Conservation (phyloP, 1,140 invertebrate species). For the Eumeta japonica region DNA sequence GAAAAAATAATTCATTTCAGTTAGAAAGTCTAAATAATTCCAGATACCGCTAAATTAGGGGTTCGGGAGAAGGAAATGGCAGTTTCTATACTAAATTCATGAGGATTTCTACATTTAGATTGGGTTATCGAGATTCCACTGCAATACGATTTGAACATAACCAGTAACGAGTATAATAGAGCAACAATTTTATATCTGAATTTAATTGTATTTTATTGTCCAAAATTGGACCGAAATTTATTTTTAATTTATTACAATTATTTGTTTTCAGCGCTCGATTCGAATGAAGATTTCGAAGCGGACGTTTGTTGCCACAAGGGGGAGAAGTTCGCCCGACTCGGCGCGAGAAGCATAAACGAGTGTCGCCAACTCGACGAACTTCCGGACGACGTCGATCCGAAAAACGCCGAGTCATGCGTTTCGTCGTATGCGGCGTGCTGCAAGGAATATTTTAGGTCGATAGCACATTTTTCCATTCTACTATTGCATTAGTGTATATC, state of each 20-base stretch:
- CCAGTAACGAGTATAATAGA: no score
- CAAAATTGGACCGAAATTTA: no score
- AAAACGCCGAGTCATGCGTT: slow-evolving; percentile 19
- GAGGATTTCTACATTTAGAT: no score
- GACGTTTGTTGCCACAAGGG: slow-evolving; percentile 33
- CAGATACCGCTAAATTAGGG: no score
- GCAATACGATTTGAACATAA: no score
- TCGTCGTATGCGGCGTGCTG: slow-evolving; percentile 25
- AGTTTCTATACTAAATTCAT: no score
- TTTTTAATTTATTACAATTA: no score
- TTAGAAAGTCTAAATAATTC: no score
- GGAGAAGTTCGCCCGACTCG: slow-evolving; percentile 16
- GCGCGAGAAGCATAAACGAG: slow-evolving; percentile 6
- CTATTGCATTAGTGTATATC: not conserved
- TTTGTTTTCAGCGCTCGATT: no score
- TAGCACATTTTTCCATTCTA: not conserved
- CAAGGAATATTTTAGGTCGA: slow-evolving; percentile 26
- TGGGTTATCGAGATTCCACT: no score
- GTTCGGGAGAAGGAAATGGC: no score
- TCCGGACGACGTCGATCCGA: slow-evolving; percentile 26
- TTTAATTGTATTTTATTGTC: not conserved
- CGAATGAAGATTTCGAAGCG: slow-evolving; percentile 14
- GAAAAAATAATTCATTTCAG: no score
- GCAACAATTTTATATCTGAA: not conserved
- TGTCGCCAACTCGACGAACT: slow-evolving; percentile 13